phyloP scores from a whole-genome alignment of 2,797 vertebrate species.

The Tachyglossus aculeatus region DNA sequence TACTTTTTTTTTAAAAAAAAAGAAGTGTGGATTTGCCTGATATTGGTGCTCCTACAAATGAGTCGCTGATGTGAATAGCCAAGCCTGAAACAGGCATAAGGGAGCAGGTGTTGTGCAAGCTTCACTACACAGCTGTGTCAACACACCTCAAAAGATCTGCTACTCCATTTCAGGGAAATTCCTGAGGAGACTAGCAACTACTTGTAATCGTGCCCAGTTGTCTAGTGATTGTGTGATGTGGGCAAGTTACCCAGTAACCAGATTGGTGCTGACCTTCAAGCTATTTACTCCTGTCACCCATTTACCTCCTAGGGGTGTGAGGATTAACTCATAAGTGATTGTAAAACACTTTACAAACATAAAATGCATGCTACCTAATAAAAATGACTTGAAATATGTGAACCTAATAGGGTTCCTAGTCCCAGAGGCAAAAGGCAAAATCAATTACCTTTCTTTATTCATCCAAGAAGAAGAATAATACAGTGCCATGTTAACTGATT shows the following conservation, averaged over 20 bases:
- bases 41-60: neutral
- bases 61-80: constrained; percentile 15
- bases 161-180: neutral
- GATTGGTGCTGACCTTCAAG: neutral
- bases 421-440: too few species aligned
- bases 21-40: neutral
- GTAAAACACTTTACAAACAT: neutral
- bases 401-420: too few species aligned
- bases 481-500: too few species aligned
- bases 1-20: neutral
- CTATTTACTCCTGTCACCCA: neutral
- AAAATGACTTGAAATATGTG: too few species aligned
- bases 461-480: neutral
- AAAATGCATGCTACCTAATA: neutral
- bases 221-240: neutral
- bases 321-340: neutral
- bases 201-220: neutral
- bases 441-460: neutral
- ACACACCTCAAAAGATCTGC: constrained; percentile 5
- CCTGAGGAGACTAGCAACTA: neutral
- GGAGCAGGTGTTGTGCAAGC: constrained; percentile 7
- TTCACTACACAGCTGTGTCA: constrained; percentile 11
- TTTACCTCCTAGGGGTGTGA: neutral
- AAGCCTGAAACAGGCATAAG: neutral
- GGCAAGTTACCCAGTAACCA: neutral